phyloP scores from a whole-genome alignment of 2,797 vertebrate species.

The Pseudotriccus pelzelni region DNA sequence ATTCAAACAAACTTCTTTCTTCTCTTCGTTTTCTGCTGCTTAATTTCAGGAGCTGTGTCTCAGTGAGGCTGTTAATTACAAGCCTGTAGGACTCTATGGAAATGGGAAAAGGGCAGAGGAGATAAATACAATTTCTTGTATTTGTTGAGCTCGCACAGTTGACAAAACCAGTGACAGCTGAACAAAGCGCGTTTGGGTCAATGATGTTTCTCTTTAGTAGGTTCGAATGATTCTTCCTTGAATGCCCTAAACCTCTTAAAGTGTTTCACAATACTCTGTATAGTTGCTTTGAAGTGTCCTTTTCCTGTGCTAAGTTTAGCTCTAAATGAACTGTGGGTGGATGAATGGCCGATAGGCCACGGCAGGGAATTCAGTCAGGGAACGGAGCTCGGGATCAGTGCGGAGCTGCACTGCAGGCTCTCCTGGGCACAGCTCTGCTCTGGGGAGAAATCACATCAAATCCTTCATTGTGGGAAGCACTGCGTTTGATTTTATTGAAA shows the following conservation, averaged over 20 bases:
- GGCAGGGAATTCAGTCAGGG: not conserved
- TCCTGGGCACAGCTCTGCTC: accelerated
- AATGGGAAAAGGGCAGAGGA: not conserved
- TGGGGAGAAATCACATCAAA: not conserved
- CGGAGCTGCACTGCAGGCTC: not conserved
- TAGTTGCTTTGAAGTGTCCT: slow-evolving; percentile 41
- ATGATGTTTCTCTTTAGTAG: not conserved
- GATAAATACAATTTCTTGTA: not conserved
- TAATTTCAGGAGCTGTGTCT: not conserved
- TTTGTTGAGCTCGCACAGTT: not conserved
- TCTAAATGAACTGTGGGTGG: not conserved
- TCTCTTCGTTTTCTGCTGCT: not conserved
- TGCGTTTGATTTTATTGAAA: not conserved
- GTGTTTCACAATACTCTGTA: not conserved
- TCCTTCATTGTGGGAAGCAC: accelerated
- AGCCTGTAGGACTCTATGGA: not conserved
- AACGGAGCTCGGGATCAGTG: not conserved
- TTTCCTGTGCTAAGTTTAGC: slow-evolving; percentile 39
- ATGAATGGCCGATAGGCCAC: not conserved
- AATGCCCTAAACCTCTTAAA: not conserved
- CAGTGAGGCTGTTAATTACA: not conserved
- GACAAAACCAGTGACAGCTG: not conserved
- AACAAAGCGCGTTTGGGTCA: not conserved
- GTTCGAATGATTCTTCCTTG: not conserved
- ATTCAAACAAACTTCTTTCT: not conserved